Evolutionary conservation across 2,888 invertebrate species (phyloP).

Genomic region (Germaria angustata): DNA sequence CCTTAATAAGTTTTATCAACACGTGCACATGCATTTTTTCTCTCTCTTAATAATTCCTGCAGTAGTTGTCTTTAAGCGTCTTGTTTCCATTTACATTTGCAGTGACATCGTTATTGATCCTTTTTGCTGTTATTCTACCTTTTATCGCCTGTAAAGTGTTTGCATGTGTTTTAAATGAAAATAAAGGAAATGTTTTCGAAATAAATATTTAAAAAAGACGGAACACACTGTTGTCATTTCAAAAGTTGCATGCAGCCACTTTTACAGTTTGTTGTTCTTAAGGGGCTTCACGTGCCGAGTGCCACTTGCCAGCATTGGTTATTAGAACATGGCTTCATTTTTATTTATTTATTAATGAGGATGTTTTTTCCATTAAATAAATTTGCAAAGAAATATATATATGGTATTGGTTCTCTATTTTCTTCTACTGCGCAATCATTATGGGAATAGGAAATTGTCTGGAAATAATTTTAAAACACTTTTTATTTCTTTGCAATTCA

Average conservation of each 20-base stretch:
- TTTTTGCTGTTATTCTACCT: conserved; percentile 6
- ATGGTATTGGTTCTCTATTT: not conserved
- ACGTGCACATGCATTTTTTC: not conserved
- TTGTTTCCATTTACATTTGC: conserved; percentile 27
- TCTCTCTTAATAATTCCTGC: not conserved
- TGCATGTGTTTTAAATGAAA: conserved; percentile 6
- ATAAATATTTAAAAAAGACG: conserved; percentile 29
- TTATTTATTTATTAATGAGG: not conserved
- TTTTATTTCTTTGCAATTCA: not conserved
- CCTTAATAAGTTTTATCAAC: conserved; percentile 40
- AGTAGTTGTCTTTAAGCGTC: conserved; percentile 23
- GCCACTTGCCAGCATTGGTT: not conserved
- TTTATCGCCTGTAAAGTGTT: not conserved
- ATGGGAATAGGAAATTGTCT: not conserved
- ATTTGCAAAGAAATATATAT: not conserved
- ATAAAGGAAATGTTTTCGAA: not conserved
- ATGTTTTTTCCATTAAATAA: not conserved
- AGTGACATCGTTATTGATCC: conserved; percentile 28
- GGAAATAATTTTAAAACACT: not conserved
- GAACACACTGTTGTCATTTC: not conserved
- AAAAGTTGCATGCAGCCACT: not conserved
- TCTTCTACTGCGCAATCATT: not conserved
- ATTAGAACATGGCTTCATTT: not conserved
- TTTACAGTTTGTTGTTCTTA: not conserved
- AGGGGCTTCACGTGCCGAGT: not conserved